phyloP scores from a whole-genome alignment of 2,113 vertebrate species.

The Lasiurus cinereus region DNA sequence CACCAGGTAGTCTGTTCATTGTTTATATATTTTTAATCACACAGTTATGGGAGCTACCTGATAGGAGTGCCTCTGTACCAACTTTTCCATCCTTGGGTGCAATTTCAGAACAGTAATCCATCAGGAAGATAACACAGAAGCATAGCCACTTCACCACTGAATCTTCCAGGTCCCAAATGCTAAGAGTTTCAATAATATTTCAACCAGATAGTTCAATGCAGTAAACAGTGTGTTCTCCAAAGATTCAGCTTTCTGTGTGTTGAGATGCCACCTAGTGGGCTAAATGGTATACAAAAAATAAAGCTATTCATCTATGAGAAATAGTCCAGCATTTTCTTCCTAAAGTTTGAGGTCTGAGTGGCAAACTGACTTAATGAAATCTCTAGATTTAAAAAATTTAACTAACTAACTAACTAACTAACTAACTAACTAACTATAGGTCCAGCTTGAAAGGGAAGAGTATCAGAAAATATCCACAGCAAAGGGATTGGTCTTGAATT shows the following conservation, averaged over 20 bases:
- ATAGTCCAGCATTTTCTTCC: not conserved
- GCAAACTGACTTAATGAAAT: not conserved
- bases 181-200: constrained; percentile 56
- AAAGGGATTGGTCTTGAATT: constrained; percentile 27
- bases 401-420: not conserved
- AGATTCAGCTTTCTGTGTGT: constrained; percentile 65
- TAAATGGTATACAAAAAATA: not conserved
- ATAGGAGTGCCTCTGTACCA: not conserved
- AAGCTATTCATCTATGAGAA: not conserved
- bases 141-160: not conserved
- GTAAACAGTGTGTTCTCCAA: not conserved
- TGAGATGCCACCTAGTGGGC: constrained; percentile 80
- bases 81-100: not conserved
- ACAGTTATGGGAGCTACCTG: not conserved
- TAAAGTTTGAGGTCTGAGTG: not conserved
- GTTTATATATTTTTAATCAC: constrained; percentile 16
- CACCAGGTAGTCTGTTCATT: not conserved
- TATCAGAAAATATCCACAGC: constrained; percentile 23
- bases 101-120: constrained; percentile 49
- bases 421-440: not conserved
- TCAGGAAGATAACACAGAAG: constrained; percentile 35
- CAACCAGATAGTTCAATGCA: constrained; percentile 37
- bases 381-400: not conserved
- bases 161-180: constrained; percentile 62
- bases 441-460: not conserved